Percentiles rank a stretch among this genome's conserved stretches.
phyloP scores from a whole-genome alignment of 2,888 invertebrate genomes.

The Cosmia trapezina region DNA sequence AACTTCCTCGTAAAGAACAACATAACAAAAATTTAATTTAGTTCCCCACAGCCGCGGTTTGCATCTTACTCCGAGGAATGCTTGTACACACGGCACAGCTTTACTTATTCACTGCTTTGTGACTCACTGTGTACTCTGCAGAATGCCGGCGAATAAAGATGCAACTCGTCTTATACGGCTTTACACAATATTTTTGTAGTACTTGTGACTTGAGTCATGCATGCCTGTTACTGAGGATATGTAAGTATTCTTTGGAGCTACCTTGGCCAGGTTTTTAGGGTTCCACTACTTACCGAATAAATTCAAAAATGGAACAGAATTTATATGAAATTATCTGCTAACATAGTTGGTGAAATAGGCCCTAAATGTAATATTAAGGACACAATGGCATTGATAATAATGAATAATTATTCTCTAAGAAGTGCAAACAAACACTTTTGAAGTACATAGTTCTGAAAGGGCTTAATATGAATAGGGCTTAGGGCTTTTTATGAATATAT shows the following conservation, averaged over 20 bases:
- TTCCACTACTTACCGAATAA: too few species aligned
- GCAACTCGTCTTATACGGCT: constrained; percentile 28
- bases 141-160: constrained; percentile 32
- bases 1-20: constrained; percentile 30
- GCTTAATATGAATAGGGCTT: too few species aligned
- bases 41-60: constrained; percentile 13
- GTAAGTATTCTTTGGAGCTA: constrained; percentile 1
- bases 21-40: constrained; percentile 45
- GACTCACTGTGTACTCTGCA: constrained; percentile 20
- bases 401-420: too few species aligned
- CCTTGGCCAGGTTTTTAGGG: background rate
- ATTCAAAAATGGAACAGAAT: too few species aligned
- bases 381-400: too few species aligned
- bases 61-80: constrained; percentile 4
- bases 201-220: constrained; percentile 14
- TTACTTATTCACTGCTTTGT: constrained; percentile 51
- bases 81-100: constrained; percentile 14
- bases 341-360: too few species aligned
- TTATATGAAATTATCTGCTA: too few species aligned
- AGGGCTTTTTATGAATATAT: too few species aligned
- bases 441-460: too few species aligned
- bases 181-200: constrained; percentile 24
- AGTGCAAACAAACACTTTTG: too few species aligned
- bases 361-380: too few species aligned
- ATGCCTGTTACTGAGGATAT: background rate